Conservation (phyloP, 2,797 vertebrate genomes). For the Lagorchestes hirsutus region DNA sequence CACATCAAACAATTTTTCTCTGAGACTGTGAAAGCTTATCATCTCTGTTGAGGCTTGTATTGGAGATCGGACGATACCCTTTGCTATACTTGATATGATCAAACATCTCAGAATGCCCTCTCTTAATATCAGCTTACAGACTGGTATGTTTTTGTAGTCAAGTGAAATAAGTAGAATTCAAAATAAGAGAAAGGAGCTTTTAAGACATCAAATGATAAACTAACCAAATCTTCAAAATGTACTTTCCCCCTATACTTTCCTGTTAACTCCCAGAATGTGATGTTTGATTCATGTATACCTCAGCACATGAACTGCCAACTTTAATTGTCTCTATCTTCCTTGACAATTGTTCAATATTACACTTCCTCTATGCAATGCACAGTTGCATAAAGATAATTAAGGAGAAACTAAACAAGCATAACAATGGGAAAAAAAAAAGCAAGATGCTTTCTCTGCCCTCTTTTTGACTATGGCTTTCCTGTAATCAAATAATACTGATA, state of each 20-base stretch:
- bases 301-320: slow-evolving; percentile 37
- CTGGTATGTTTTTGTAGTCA: slow-evolving; percentile 39
- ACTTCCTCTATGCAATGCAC: neutral
- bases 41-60: slow-evolving; percentile 12
- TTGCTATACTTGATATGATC: slow-evolving; percentile 16
- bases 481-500: too few species aligned
- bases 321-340: slow-evolving; percentile 45
- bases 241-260: neutral
- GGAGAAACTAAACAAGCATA: too few species aligned
- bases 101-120: neutral
- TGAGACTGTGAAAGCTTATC: slow-evolving; percentile 31
- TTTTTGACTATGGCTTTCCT: too few species aligned
- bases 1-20: slow-evolving; percentile 16
- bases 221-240: slow-evolving; percentile 1
- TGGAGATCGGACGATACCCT: slow-evolving; percentile 32
- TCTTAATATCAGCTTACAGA: neutral
- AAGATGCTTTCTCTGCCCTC: too few species aligned
- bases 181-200: slow-evolving; percentile 38
- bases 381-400: too few species aligned
- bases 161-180: slow-evolving; percentile 41
- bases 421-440: too few species aligned
- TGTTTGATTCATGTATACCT: slow-evolving; percentile 30
- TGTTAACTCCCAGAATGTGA: neutral
- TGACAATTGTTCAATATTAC: slow-evolving; percentile 16
- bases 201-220: slow-evolving; percentile 25